These are phyloP conservation scores for Exaiptasia diaphana DNA, from an alignment of 64 coral and sea anemone species.

Conservation along the genomic window DNA sequence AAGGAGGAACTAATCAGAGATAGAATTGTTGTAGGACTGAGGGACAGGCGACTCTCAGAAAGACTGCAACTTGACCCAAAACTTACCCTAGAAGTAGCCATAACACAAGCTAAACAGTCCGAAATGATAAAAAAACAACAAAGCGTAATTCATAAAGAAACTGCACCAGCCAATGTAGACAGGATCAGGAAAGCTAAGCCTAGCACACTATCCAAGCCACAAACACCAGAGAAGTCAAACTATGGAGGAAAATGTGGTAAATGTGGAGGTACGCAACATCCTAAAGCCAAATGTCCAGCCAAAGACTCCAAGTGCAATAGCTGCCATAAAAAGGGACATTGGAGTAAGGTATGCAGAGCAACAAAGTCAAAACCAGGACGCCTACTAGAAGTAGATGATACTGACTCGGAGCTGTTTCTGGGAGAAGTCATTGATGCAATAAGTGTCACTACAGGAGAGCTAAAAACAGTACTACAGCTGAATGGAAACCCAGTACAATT, in stretches of 20 bases:
- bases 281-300: conserved; percentile 1
- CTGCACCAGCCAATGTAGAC: not conserved
- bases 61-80: conserved; percentile 44
- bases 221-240: not conserved
- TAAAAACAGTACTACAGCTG: not conserved
- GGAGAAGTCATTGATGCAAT: not conserved
- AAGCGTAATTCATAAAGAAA: conserved; percentile 10
- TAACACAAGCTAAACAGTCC: conserved; percentile 1
- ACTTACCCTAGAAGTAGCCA: conserved; percentile 36
- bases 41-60: conserved; percentile 11
- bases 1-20: conserved; percentile 47
- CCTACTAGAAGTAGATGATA: no score
- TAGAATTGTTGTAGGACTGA: conserved; percentile 18
- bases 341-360: no score
- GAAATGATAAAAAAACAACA: conserved; percentile 41
- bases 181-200: not conserved
- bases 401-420: not conserved
- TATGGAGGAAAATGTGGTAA: not conserved
- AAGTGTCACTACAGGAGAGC: not conserved
- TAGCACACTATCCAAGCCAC: not conserved
- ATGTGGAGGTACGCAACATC: not conserved
- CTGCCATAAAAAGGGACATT: no score
- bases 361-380: no score
- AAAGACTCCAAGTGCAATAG: not conserved
- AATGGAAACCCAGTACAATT: not conserved